Conservation (phyloP, 2,888 invertebrate genomes). For the Zygothrica quintamaculata region DNA sequence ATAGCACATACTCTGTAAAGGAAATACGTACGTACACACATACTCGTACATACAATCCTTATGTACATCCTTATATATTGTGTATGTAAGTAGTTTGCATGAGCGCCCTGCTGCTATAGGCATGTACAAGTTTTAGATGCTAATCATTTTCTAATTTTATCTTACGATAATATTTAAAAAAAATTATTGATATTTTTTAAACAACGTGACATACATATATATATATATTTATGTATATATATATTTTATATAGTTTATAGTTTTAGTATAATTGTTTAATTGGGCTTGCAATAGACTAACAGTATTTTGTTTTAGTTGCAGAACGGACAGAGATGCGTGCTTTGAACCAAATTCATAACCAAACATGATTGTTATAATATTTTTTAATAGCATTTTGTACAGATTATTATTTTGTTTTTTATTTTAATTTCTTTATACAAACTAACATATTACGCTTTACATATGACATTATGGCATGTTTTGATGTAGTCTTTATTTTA, state of each 20-base stretch:
- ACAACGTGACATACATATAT: conserved; percentile 61
- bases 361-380: conserved; percentile 79
- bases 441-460: conserved; percentile 59
- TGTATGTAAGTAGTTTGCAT: conserved; percentile 56
- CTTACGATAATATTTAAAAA: conserved; percentile 16
- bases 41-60: conserved; percentile 23
- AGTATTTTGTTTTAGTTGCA: conserved; percentile 72
- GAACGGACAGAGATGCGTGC: conserved; percentile 59
- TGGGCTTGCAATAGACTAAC: conserved; percentile 79
- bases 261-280: conserved; percentile 51
- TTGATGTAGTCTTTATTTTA: conserved; percentile 39
- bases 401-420: conserved; percentile 62
- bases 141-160: conserved; percentile 63
- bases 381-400: conserved; percentile 76
- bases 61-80: conserved; percentile 3
- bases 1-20: conserved; percentile 76
- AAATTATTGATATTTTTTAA: conserved; percentile 54
- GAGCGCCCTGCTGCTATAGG: conserved; percentile 59
- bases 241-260: conserved; percentile 47
- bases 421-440: conserved; percentile 35
- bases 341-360: conserved; percentile 76
- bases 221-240: too few relatives aligned
- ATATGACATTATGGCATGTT: conserved; percentile 63
- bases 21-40: conserved; percentile 46
- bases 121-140: conserved; percentile 78